Evolutionary conservation across 2,113 vertebrate species (phyloP).

Genomic region (Forbesichthys agassizii): DNA sequence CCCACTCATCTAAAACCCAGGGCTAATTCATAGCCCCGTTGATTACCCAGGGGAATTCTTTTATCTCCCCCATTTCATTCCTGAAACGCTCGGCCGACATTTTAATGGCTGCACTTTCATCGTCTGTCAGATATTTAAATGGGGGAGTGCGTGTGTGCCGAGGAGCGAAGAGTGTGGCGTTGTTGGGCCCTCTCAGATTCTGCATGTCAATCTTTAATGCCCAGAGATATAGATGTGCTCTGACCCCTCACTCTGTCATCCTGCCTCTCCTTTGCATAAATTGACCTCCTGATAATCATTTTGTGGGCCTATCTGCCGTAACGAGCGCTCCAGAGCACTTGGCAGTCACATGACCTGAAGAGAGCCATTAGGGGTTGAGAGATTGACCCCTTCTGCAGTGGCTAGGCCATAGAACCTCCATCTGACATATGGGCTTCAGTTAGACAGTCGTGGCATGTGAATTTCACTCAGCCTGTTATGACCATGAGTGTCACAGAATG

Average conservation of each 20-base stretch:
- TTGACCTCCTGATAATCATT: conserved; percentile 78
- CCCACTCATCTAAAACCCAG: conserved; percentile 59
- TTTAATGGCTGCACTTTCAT: conserved; percentile 82
- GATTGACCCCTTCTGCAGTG: conserved; percentile 68
- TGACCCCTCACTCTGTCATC: conserved; percentile 73
- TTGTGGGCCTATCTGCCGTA: conserved; percentile 67
- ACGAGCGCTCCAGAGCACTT: conserved; percentile 66
- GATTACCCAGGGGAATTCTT: conserved; percentile 76
- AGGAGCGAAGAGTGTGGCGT: conserved; percentile 39
- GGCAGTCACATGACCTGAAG: conserved; percentile 66
- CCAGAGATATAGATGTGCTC: conserved; percentile 69
- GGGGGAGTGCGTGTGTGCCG: conserved; percentile 56
- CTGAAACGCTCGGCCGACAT: conserved; percentile 72
- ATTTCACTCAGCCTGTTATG: conserved; percentile 63
- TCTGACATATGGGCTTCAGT: conserved; percentile 70
- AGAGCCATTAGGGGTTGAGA: conserved; percentile 70
- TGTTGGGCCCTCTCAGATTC: conserved; percentile 60
- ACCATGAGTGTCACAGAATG: conserved; percentile 59
- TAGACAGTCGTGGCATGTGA: conserved; percentile 59
- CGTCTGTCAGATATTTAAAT: conserved; percentile 81
- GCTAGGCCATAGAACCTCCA: conserved; percentile 51
- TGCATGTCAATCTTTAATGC: conserved; percentile 77
- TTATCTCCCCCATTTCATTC: conserved; percentile 80
- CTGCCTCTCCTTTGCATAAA: conserved; percentile 71
- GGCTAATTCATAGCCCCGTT: conserved; percentile 75